A percentile compares a stretch with the other conserved stretches of the same genome.
These are phyloP conservation scores for Eupithecia dodoneata DNA, from an alignment of 2,888 invertebrate genomes.

Conservation along the genomic window DNA sequence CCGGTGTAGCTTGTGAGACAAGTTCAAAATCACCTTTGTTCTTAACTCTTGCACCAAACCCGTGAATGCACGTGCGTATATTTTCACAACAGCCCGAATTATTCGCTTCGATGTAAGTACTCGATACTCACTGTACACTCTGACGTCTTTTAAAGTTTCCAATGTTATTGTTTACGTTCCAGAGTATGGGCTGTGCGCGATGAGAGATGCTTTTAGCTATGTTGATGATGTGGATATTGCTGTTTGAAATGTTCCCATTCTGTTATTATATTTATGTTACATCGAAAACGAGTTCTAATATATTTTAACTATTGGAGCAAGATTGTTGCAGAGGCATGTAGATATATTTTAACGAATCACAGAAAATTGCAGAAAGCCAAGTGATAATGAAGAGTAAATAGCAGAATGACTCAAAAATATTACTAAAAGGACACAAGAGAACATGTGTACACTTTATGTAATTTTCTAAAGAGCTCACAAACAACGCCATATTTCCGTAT, in stretches of 20 bases:
- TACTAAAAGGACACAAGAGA: not conserved
- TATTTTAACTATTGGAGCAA: not conserved
- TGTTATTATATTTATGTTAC: slow-evolving; percentile 21
- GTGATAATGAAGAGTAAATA: not conserved
- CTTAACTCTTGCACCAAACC: slow-evolving; percentile 59
- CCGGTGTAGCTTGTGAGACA: not conserved
- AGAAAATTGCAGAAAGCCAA: not conserved
- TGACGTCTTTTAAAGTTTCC: slow-evolving; percentile 80
- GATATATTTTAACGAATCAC: not conserved
- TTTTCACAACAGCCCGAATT: slow-evolving; percentile 79
- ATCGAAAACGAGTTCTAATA: not conserved
- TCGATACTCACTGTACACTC: slow-evolving; percentile 55
- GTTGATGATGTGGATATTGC: slow-evolving; percentile 53
- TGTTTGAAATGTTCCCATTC: slow-evolving; percentile 25
- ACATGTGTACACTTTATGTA: slow-evolving; percentile 16
- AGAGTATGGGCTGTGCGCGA: slow-evolving; percentile 68
- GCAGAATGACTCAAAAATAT: not conserved
- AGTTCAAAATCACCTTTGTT: not conserved
- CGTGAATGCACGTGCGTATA: slow-evolving; percentile 69
- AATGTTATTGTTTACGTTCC: slow-evolving; percentile 79
- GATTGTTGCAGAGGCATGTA: not conserved
- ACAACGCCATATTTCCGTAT: slow-evolving; percentile 62
- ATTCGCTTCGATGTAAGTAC: slow-evolving; percentile 66
- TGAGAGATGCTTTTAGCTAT: slow-evolving; percentile 76
- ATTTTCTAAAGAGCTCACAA: slow-evolving; percentile 40